Evolutionary conservation across 2,113 vertebrate genomes (phyloP).

Genomic region (Corvus cornix): DNA sequence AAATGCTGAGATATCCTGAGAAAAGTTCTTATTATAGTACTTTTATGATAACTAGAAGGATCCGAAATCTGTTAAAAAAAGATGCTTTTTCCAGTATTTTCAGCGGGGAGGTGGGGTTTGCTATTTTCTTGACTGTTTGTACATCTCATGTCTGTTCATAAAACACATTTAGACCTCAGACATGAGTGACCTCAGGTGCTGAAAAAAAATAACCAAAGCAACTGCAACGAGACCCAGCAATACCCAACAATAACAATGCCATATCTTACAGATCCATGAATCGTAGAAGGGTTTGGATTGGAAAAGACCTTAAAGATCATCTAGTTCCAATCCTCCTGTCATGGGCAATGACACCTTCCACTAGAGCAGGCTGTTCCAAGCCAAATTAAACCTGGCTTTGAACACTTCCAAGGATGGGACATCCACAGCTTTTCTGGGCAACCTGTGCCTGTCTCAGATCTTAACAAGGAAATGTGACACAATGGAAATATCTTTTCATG

Average conservation of each 20-base stretch:
- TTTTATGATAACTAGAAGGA: not conserved
- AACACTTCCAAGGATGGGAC: no score
- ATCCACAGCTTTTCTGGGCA: not conserved
- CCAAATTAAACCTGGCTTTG: not conserved
- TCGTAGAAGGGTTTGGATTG: not conserved
- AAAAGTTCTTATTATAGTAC: not conserved
- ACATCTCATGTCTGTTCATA: not conserved
- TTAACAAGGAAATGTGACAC: not conserved
- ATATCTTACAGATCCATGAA: not conserved
- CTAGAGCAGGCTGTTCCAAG: not conserved
- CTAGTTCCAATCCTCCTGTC: not conserved
- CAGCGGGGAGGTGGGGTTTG: rapidly evolving
- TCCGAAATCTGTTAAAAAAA: not conserved
- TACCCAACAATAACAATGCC: not conserved
- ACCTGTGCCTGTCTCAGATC: not conserved
- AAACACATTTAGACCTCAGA: not conserved
- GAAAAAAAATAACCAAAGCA: not conserved
- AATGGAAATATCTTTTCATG: not conserved
- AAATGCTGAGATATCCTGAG: not conserved
- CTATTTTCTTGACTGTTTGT: not conserved
- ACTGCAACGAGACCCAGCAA: not conserved
- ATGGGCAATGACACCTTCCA: no score
- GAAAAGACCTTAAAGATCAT: not conserved
- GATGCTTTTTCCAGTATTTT: not conserved
- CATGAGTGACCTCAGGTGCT: not conserved